Base-by-base conservation (phyloP, 2,797 vertebrate genomes). In the Odontamblyopus rebecca region DNA sequence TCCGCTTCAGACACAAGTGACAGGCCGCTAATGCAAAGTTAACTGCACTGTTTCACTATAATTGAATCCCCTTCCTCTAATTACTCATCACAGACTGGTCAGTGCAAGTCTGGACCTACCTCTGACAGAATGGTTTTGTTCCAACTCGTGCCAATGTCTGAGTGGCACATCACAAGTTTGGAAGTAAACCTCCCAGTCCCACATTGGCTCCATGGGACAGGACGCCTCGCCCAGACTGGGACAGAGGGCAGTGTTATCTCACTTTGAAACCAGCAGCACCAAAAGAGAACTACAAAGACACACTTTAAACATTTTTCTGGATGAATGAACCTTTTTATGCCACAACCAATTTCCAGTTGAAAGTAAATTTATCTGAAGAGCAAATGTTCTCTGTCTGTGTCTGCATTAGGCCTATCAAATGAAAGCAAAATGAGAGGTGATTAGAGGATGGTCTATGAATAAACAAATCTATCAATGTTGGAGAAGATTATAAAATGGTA, bases 151-250 rank as follows among this genome's bases (percentile, higher is more conserved):
- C 38, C 48, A 64, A 23, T 84, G 72, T 75, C 73, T 86, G 79
- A 88, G 79, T 85, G 77, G 44, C 38, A 82, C 82, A 73, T 85
- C 76, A 82, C 61, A 83, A 54, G 50, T 78, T 79, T 85, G 85
- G 81, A 88, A 73, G 1, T 26, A 61, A 35, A 69, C 68, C 73
- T 78, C 66, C 79, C 63, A 63, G 54, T 88, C 74, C 60, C 27
- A 76, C 72, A 63, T 53, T 67, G 70, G 50, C 64, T 76, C 73
- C 62, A 61, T 60, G 70, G 68, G 73, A 81, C 35, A 73, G 51
- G 53, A 0, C 3, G 54, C 38, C 44, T 74, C 32, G 61, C 81
- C 80, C 72, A 80, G 76, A 72, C 67, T 57, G 69, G 76, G 74
- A 80, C 66, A 70, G 51, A 70, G 57, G 54, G 72, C 67, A 57